These are phyloP conservation scores for Drosophila athabasca DNA, from an alignment of 1,140 invertebrate genomes.

Conservation along the genomic window DNA sequence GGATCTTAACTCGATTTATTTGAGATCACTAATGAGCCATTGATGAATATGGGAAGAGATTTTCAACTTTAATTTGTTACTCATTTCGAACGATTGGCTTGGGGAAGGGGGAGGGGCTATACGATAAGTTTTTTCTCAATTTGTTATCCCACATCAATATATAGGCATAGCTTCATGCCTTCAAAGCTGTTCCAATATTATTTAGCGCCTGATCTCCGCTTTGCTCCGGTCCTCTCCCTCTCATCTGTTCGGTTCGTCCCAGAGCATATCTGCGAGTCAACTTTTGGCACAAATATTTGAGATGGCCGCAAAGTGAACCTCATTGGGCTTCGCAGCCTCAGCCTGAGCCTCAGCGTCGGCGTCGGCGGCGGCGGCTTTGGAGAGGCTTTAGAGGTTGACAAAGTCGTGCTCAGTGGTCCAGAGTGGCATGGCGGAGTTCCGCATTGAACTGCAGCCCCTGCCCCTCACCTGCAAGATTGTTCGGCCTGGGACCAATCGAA, in stretches of 20 bases:
- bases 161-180: background rate
- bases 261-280: slow-evolving; percentile 10
- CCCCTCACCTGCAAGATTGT: slow-evolving; percentile 32
- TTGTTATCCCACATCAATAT: background rate
- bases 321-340: slow-evolving; percentile 8
- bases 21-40: slow-evolving; percentile 29
- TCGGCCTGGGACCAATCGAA: slow-evolving; percentile 50
- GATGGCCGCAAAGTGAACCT: slow-evolving; percentile 55
- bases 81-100: too few relatives aligned
- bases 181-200: background rate
- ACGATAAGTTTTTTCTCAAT: background rate
- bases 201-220: slow-evolving; percentile 30
- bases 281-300: slow-evolving; percentile 71
- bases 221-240: slow-evolving; percentile 1
- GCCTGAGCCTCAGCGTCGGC: too few relatives aligned
- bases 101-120: too few relatives aligned
- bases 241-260: background rate
- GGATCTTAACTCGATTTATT: slow-evolving; percentile 38
- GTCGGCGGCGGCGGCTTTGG: slow-evolving; percentile 43
- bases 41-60: slow-evolving; percentile 7
- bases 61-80: background rate
- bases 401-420: slow-evolving; percentile 64
- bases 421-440: slow-evolving; percentile 55
- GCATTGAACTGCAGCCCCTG: slow-evolving; percentile 60
- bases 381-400: slow-evolving; percentile 67